phyloP scores from a whole-genome alignment of 2,888 invertebrate species.

The Pristionchus maxplancki region DNA sequence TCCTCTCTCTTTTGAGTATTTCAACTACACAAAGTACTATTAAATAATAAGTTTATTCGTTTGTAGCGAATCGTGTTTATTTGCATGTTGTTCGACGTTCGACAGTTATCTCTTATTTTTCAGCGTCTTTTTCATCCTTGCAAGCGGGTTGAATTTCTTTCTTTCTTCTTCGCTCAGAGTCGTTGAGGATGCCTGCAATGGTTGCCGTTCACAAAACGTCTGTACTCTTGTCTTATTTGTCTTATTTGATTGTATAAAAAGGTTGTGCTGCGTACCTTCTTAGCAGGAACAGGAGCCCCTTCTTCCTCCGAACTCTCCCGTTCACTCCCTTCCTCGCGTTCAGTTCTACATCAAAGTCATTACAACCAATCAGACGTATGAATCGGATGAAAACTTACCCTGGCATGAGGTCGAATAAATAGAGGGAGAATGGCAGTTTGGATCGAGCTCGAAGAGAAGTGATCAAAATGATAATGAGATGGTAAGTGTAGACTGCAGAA shows the following conservation, averaged over 20 bases:
- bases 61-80: neutral
- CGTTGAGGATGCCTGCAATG: neutral
- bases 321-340: neutral
- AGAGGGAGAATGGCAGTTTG: constrained; percentile 32
- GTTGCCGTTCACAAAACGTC: neutral
- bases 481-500: neutral
- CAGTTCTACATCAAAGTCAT: neutral
- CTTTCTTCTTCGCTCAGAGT: neutral
- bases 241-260: neutral
- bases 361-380: neutral
- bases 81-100: neutral
- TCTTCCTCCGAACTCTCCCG: neutral
- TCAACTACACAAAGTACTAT: too few relatives aligned
- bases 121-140: neutral
- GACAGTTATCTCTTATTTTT: neutral
- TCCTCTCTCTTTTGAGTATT: too few relatives aligned
- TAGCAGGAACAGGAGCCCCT: neutral
- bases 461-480: neutral
- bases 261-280: neutral
- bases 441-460: neutral
- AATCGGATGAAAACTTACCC: neutral
- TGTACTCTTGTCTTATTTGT: too few relatives aligned
- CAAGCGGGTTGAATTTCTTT: neutral
- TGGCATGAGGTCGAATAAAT: constrained; percentile 24
- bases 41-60: neutral